A percentile compares a stretch with the other conserved stretches of the same genome.
phyloP scores from a whole-genome alignment of 2,113 vertebrate species.

The Pimephales promelas region DNA sequence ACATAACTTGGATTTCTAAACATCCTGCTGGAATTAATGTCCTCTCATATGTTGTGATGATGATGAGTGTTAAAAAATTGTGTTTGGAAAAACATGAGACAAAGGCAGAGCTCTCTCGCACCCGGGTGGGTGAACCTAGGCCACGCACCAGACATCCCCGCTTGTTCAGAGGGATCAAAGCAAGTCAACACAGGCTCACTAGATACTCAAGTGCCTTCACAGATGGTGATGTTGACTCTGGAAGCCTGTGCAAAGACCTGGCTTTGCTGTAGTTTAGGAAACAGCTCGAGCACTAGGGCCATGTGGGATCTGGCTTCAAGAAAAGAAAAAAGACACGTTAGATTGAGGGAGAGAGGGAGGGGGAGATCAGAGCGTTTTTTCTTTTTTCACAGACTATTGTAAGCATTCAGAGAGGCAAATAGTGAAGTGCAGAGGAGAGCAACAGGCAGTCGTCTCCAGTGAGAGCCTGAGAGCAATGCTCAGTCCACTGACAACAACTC shows the following conservation, averaged over 20 bases:
- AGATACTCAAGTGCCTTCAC: constrained; percentile 61
- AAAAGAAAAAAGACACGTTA: constrained; percentile 44
- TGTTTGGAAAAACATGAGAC: constrained; percentile 44
- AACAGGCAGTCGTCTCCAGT: constrained; percentile 67
- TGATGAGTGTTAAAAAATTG: constrained; percentile 5
- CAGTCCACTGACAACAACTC: constrained; percentile 63
- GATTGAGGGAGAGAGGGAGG: constrained; percentile 28
- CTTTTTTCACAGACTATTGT: constrained; percentile 75
- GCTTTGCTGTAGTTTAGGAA: constrained; percentile 45
- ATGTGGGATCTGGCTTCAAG: constrained; percentile 73
- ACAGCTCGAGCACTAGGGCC: constrained; percentile 76
- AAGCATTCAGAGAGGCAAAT: constrained; percentile 77
- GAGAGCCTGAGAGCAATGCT: constrained; percentile 73
- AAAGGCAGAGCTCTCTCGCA: constrained; percentile 46
- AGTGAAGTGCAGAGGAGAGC: constrained; percentile 69
- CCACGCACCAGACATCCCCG: constrained; percentile 38
- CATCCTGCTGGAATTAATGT: constrained; percentile 8
- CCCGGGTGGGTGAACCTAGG: constrained; percentile 50
- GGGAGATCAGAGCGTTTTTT: constrained; percentile 65
- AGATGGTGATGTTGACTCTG: constrained; percentile 57
- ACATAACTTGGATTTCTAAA: constrained; percentile 11
- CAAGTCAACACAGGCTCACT: constrained; percentile 55
- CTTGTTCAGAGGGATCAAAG: constrained; percentile 57
- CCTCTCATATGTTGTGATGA: constrained; percentile 47
- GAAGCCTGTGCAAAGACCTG: constrained; percentile 38